Evolutionary conservation across 2,797 vertebrate genomes (phyloP), one percentile per base, ranked within the genome.

Genomic region (Anableps anableps): DNA sequence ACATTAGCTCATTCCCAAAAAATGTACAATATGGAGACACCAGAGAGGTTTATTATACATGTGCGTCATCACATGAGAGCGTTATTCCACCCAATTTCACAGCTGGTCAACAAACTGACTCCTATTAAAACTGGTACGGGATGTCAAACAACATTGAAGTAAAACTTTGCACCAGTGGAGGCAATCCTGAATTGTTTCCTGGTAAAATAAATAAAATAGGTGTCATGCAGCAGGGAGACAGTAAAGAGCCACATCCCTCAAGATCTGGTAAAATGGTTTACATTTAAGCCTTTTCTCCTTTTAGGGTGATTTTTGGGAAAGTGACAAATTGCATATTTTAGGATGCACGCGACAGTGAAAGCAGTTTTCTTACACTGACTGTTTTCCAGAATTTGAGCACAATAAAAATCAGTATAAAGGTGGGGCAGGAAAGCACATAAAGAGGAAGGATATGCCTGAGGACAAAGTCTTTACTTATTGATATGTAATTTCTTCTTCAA

Each of bases 401-500:
- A 45, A 19, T 7, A 70, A 26, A 64, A 38, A 62, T 48, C 23
- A 31, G 50, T 79, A 36, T 80, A 34, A 62, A 80, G 6, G 31
- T 45, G 34, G 36, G 58, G 5, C 76, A 45, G 36, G 70, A 8
- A 1, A 81, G 58, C 38, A 73, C 8, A 10, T 77, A 34, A 80
- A 83, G 81, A 41, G 55, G 45, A 80, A 80, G 73, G 88, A 91
- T 93, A 92, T 93, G 90, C 81, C 85, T 89, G 88, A 93, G 86
- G 84, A 91, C 81, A 88, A 81, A 73, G 74, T 85, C 45, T 72
- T 78, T 78, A 58, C 79, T 62, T 58, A 62, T 26, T 92, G 93
- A 94, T 94, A 95, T 95, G 92, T 91, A 47, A 78, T 89, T 89
- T 87, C 38, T 50, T 66, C 85, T 89, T 90, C 80, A 90, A 77